These are phyloP conservation scores for Holacanthella duospinosa DNA, from an alignment of 2,888 invertebrate genomes.

Conservation along the genomic window DNA sequence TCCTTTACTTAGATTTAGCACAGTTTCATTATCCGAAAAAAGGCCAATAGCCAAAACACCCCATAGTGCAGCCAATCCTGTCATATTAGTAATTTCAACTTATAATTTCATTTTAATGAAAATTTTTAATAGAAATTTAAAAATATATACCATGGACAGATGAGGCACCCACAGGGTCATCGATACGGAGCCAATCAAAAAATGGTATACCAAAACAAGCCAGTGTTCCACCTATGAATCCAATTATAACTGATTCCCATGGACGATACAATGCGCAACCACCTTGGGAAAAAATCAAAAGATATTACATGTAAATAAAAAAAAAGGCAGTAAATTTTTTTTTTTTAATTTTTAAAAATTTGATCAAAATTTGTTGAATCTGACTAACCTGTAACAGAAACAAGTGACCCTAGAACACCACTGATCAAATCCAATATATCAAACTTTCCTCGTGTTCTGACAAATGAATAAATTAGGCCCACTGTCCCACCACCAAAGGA, in stretches of 20 bases:
- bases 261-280: slow-evolving; percentile 75
- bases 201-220: slow-evolving; percentile 61
- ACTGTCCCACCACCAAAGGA: slow-evolving; percentile 79
- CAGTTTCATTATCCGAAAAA: slow-evolving; percentile 73
- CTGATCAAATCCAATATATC: slow-evolving; percentile 80
- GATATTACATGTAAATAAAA: background rate
- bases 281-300: slow-evolving; percentile 44
- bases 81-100: background rate
- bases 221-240: slow-evolving; percentile 63
- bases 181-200: slow-evolving; percentile 66
- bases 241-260: slow-evolving; percentile 77
- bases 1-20: slow-evolving; percentile 62
- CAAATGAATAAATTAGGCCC: slow-evolving; percentile 55
- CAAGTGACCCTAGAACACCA: slow-evolving; percentile 74
- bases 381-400: slow-evolving; percentile 65
- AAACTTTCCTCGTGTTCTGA: slow-evolving; percentile 57
- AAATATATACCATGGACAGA: slow-evolving; percentile 66
- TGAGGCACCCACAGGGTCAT: slow-evolving; percentile 85
- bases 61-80: slow-evolving; percentile 47
- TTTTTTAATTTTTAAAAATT: background rate
- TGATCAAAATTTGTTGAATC: background rate
- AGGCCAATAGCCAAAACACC: slow-evolving; percentile 78
- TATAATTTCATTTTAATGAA: no score
- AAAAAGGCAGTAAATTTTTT: background rate
- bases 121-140: no score